Evolutionary conservation across 2,113 vertebrate genomes (phyloP), one percentile per base, ranked within the genome.

Genomic region (Clinocottus analis): DNA sequence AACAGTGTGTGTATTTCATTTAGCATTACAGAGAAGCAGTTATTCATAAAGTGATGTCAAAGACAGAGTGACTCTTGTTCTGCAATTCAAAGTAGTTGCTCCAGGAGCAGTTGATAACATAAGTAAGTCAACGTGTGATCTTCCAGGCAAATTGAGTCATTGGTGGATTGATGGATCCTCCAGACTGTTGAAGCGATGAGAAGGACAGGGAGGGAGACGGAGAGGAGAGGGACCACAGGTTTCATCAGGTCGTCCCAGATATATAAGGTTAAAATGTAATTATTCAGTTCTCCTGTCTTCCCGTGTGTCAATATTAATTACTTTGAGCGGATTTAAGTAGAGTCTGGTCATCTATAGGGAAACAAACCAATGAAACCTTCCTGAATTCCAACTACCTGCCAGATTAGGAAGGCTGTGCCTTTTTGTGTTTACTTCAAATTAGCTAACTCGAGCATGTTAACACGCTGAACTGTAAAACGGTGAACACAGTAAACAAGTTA

Each of bases 211-310:
- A 63, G 27, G 5, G 35, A 68, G 41, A 53, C 43, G 21, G 55
- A 59, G 39, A 53, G 39, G 47, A 49, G 33, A 3, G 13, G 19
- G 43, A 51, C 47, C 23, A 31, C 41, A 61, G 51, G 53, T 69
- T 80, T 86, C 70, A 84, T 83, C 80, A 71, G 69, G 77, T 60
- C 71, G 74, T 53, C 65, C 59, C 71, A 81, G 49, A 83, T 79
- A 56, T 79, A 56, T 63, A 81, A 80, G 31, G 69, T 68, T 8
- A 9, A 86, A 85, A 85, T 88, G 58, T 77, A 89, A 92, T 88
- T 85, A 85, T 89, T 87, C 77, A 72, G 59, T 23, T 72, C 41
- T 64, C 39, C 71, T 75, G 66, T 63, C 49, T 47, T 77, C 77
- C 73, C 71, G n/a, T 63, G 80, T 73, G 72, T 79, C 63, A 75